A percentile compares a stretch with the other conserved stretches of the same genome.
These are phyloP conservation scores for Phaonia tiefii DNA, from an alignment of 2,888 invertebrate genomes.

Conservation along the genomic window DNA sequence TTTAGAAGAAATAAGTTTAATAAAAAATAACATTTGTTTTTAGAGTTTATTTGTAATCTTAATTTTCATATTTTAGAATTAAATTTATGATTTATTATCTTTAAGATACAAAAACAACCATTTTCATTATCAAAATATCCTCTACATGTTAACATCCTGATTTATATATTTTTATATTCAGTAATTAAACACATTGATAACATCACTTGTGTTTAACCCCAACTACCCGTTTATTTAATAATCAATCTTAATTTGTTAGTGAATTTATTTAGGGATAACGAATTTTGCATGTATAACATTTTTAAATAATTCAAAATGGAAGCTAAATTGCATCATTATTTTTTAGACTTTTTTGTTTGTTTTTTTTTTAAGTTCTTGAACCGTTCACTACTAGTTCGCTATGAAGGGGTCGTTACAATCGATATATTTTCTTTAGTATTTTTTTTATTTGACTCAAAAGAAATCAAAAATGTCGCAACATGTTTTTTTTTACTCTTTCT, in stretches of 20 bases:
- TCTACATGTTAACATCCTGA: constrained; percentile 34
- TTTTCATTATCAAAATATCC: constrained; percentile 51
- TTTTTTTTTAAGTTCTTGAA: too few relatives aligned
- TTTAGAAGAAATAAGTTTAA: constrained; percentile 48
- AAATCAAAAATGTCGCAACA: constrained; percentile 55
- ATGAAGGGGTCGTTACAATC: constrained; percentile 47
- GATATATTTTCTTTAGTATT: constrained; percentile 52
- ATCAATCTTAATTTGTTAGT: constrained; percentile 5
- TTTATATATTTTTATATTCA: constrained; percentile 39
- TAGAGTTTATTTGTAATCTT: constrained; percentile 37
- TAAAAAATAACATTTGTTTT: constrained; percentile 34
- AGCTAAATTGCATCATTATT: constrained; percentile 37
- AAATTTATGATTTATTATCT: constrained; percentile 51
- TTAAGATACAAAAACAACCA: constrained; percentile 45
- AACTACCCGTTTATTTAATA: constrained; percentile 40
- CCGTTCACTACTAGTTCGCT: background rate
- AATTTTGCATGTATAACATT: constrained; percentile 56
- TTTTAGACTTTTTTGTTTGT: constrained; percentile 40
- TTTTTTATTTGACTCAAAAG: constrained; percentile 65
- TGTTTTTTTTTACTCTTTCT: constrained; percentile 68
- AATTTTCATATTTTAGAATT: constrained; percentile 45
- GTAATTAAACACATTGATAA: constrained; percentile 55
- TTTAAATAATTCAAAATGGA: constrained; percentile 38
- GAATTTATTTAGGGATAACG: constrained; percentile 29
- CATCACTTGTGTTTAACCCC: constrained; percentile 59